Conservation (phyloP, 2,797 vertebrate species). For the Harpagifer antarcticus region DNA sequence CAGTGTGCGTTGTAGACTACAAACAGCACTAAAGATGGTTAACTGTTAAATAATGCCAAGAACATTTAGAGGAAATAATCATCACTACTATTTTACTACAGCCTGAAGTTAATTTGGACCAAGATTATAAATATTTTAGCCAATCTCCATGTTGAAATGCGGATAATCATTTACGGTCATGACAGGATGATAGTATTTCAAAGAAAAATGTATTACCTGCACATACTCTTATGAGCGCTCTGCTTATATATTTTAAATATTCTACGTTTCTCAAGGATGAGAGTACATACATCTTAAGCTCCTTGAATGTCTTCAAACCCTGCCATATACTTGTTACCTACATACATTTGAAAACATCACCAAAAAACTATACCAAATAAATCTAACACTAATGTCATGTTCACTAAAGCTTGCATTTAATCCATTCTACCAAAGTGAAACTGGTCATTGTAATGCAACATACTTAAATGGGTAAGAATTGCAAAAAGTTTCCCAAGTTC, state of each 20-base stretch:
- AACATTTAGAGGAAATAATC: background rate
- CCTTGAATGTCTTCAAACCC: background rate
- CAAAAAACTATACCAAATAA: background rate
- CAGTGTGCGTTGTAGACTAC: constrained; percentile 33
- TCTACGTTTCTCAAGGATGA: too few relatives aligned
- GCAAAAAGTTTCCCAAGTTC: too few relatives aligned
- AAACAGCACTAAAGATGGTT: background rate
- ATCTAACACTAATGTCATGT: background rate
- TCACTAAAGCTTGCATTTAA: background rate
- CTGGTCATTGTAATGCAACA: background rate
- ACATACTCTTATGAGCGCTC: too few relatives aligned
- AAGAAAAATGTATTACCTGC: background rate
- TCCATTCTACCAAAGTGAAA: constrained; percentile 2
- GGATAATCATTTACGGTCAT: background rate
- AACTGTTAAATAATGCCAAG: background rate
- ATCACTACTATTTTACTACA: background rate
- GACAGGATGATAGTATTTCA: background rate
- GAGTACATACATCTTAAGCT: background rate
- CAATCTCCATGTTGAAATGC: background rate
- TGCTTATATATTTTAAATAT: too few relatives aligned
- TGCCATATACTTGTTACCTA: background rate
- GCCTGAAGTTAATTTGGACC: background rate
- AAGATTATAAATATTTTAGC: background rate
- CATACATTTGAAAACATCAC: background rate
- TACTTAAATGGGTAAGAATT: constrained; percentile 4